phyloP scores from a whole-genome alignment of 2,888 invertebrate genomes.

The Poecilobothrus nobilitatus region DNA sequence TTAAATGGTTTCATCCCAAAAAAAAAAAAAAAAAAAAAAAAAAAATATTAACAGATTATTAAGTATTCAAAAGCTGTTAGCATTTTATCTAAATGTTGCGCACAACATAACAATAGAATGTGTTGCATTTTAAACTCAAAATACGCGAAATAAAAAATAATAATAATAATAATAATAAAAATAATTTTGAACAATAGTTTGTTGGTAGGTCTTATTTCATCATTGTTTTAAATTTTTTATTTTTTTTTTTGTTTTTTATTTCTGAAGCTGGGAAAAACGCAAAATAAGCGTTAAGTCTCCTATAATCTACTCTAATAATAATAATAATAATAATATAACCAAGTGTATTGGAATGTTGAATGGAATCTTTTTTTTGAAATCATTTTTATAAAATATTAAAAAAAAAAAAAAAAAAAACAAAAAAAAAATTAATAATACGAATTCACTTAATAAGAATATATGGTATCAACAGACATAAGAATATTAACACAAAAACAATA shows the following conservation, averaged over 20 bases:
- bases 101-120: background rate
- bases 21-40: too few relatives aligned
- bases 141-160: too few relatives aligned
- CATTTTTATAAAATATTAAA: too few relatives aligned
- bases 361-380: too few relatives aligned
- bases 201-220: background rate
- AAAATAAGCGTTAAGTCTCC: background rate
- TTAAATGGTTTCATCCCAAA: background rate
- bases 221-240: background rate
- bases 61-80: too few relatives aligned
- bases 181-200: background rate
- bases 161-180: background rate
- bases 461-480: background rate
- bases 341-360: too few relatives aligned
- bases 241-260: background rate
- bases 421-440: background rate
- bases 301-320: too few relatives aligned
- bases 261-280: background rate
- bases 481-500: too few relatives aligned
- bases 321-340: too few relatives aligned
- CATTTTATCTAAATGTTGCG: background rate
- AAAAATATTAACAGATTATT: too few relatives aligned
- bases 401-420: too few relatives aligned
- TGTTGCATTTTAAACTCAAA: background rate
- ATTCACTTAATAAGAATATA: background rate